These are phyloP conservation scores for Pimephales promelas DNA, from an alignment of 2,113 vertebrate genomes.

Conservation along the genomic window DNA sequence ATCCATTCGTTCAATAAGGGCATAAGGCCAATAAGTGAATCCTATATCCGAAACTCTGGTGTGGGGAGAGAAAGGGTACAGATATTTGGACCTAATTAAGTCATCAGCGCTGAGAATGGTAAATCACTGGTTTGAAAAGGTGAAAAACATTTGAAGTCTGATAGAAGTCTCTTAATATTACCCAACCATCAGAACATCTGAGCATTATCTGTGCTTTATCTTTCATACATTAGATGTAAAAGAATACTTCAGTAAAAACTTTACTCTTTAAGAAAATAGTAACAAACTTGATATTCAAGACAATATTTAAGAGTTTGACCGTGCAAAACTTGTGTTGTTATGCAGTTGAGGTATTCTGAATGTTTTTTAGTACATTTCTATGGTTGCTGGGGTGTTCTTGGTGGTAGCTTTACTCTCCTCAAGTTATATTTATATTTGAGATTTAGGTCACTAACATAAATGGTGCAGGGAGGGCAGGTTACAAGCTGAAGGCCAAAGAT, in stretches of 20 bases:
- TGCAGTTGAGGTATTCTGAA: neutral
- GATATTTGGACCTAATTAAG: constrained; percentile 58
- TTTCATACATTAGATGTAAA: too few relatives aligned
- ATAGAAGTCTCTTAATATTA: neutral
- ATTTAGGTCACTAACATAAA: neutral
- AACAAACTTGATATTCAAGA: neutral
- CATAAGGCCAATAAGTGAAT: constrained; percentile 27
- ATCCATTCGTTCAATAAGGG: constrained; percentile 32
- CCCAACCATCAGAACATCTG: too few relatives aligned
- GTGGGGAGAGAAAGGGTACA: neutral
- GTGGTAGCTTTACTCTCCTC: neutral
- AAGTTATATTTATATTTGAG: too few relatives aligned
- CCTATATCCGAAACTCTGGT: neutral
- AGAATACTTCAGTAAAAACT: too few relatives aligned
- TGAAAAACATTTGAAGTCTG: neutral
- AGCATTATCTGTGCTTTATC: too few relatives aligned
- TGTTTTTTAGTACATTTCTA: neutral
- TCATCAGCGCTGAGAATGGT: constrained; percentile 44
- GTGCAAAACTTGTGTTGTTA: neutral
- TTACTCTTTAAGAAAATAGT: too few relatives aligned
- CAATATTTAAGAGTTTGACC: neutral
- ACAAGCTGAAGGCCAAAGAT: neutral
- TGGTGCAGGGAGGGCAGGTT: neutral
- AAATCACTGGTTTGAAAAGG: constrained; percentile 19
- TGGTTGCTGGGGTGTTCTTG: neutral